Evolutionary conservation across 37 sponge, comb jelly and placozoan species (phyloP).

Genomic region (Halisarca cf. caerulea): DNA sequence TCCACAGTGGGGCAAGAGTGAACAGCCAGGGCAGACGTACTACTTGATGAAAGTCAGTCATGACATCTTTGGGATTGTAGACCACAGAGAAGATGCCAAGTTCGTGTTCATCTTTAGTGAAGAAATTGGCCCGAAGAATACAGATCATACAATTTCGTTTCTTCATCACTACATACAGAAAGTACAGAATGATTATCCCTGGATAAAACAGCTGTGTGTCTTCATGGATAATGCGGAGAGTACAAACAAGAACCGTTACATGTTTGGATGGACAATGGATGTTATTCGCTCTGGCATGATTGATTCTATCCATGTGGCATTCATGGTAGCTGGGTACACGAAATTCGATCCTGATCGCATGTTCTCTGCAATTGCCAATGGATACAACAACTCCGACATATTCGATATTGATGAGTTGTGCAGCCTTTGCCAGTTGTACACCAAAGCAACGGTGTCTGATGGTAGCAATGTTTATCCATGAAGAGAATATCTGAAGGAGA

Average conservation of each 20-base stretch:
- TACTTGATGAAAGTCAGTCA: conserved; percentile 9
- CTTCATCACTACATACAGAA: conserved; percentile 7
- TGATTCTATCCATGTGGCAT: conserved; percentile 14
- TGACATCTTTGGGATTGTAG: not conserved
- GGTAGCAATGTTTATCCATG: not conserved
- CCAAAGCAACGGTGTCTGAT: not conserved
- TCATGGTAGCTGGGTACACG: conserved; percentile 45
- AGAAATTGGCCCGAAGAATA: conserved; percentile 32
- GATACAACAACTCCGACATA: conserved; percentile 11
- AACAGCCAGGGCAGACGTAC: conserved; percentile 19
- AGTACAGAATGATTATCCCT: not conserved
- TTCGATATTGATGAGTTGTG: conserved; percentile 7
- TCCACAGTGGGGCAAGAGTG: conserved; percentile 40
- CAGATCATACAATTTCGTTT: conserved; percentile 45
- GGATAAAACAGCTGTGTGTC: conserved; percentile 20
- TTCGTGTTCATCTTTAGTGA: not conserved
- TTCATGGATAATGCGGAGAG: conserved; percentile 45
- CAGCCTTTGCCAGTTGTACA: not conserved
- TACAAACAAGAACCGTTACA: too few relatives aligned
- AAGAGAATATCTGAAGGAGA: too few relatives aligned
- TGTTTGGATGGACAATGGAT: not conserved
- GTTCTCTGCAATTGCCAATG: conserved; percentile 14
- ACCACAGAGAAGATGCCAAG: not conserved
- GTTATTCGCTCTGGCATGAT: conserved; percentile 8
- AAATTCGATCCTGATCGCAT: conserved; percentile 39